phyloP scores from a whole-genome alignment of 2,888 invertebrate species.

The Ctenicera cuprea region DNA sequence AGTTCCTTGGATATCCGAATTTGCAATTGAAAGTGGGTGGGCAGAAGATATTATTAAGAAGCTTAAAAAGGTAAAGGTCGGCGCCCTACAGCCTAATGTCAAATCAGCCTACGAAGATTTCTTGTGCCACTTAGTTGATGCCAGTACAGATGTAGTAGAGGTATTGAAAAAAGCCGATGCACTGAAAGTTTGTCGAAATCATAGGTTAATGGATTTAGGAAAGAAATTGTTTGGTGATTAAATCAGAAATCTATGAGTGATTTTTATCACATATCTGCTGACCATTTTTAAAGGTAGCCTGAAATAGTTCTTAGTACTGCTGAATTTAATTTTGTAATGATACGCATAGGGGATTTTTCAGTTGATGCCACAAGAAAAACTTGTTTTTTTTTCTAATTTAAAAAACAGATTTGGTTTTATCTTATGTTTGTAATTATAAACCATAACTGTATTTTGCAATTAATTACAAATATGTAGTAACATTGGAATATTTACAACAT shows the following conservation, averaged over 20 bases:
- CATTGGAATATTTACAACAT: neutral
- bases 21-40: constrained; percentile 96
- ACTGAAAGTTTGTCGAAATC: constrained; percentile 88
- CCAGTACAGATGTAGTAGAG: constrained; percentile 82
- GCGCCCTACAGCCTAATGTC: constrained; percentile 87
- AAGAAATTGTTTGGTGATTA: constrained; percentile 92
- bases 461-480: neutral
- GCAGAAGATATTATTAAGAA: constrained; percentile 90
- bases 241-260: constrained; percentile 45
- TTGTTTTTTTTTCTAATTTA: too few relatives aligned
- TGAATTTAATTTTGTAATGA: too few relatives aligned
- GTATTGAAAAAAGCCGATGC: constrained; percentile 90
- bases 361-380: too few relatives aligned
- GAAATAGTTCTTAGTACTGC: too few relatives aligned
- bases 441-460: too few relatives aligned
- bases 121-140: constrained; percentile 88
- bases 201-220: constrained; percentile 91
- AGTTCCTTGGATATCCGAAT: constrained; percentile 93
- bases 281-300: neutral
- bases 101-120: constrained; percentile 95
- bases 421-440: too few relatives aligned
- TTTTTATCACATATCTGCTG: neutral
- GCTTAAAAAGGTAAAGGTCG: constrained; percentile 88
- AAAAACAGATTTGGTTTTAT: too few relatives aligned
- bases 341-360: too few relatives aligned